phyloP scores from a whole-genome alignment of 2,888 invertebrate genomes.

The Cephus nigrinus region DNA sequence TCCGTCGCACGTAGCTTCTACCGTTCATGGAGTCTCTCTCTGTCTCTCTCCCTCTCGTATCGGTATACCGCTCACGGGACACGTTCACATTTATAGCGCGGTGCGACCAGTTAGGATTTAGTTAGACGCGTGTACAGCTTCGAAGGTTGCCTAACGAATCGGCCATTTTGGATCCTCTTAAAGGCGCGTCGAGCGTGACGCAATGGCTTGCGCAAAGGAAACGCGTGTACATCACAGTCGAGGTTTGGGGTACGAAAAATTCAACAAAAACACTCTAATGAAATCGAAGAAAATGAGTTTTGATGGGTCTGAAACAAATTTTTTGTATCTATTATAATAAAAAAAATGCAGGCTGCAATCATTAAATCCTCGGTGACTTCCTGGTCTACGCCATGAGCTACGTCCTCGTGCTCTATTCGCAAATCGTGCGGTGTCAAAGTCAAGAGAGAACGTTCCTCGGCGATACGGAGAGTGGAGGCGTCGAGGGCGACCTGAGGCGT shows the following conservation, averaged over 20 bases:
- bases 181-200: slow-evolving; percentile 14
- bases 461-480: background rate
- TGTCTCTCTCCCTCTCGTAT: slow-evolving; percentile 24
- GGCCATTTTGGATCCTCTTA: slow-evolving; percentile 54
- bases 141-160: slow-evolving; percentile 54
- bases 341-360: slow-evolving; percentile 33
- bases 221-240: background rate
- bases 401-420: slow-evolving; percentile 54
- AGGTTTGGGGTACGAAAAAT: background rate
- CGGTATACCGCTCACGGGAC: slow-evolving; percentile 54
- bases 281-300: background rate
- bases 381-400: slow-evolving; percentile 53
- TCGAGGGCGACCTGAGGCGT: background rate
- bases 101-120: slow-evolving; percentile 48
- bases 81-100: slow-evolving; percentile 56
- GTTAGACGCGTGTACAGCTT: slow-evolving; percentile 37
- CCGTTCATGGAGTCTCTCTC: background rate
- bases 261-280: background rate
- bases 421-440: slow-evolving; percentile 53
- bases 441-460: slow-evolving; percentile 51
- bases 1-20: slow-evolving; percentile 1
- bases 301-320: slow-evolving; percentile 4
- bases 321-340: slow-evolving; percentile 26
- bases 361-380: slow-evolving; percentile 42
- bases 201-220: slow-evolving; percentile 15